Conservation (phyloP, 2,113 vertebrate genomes). For the Sakesphorus luctuosus region DNA sequence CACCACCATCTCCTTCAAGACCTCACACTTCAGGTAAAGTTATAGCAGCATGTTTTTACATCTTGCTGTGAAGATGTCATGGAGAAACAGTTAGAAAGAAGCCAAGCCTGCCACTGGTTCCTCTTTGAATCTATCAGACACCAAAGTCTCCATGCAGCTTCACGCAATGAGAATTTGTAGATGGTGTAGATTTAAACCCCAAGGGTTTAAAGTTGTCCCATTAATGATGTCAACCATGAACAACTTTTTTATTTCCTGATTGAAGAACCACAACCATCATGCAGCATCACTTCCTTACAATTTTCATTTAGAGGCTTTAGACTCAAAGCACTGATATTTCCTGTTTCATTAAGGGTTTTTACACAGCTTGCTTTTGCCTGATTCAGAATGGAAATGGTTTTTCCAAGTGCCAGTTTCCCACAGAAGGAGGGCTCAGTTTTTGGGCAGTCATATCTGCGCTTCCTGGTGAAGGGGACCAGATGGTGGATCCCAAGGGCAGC, state of each 20-base stretch:
- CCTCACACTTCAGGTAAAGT: not conserved
- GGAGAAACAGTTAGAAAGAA: not conserved
- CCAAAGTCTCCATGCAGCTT: not conserved
- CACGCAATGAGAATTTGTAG: not conserved
- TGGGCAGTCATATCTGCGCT: fast-evolving
- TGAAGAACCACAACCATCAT: not conserved
- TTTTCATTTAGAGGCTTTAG: not conserved
- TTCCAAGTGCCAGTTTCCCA: not conserved
- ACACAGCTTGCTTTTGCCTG: not conserved
- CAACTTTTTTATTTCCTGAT: not conserved
- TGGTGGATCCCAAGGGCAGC: not conserved
- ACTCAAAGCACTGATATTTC: not conserved
- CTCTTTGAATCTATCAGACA: not conserved
- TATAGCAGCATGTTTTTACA: not conserved
- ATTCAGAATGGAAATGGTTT: not conserved
- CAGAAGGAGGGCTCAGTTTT: not conserved
- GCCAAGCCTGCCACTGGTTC: not conserved
- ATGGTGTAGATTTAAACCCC: not conserved
- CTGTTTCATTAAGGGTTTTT: not conserved
- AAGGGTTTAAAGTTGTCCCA: not conserved
- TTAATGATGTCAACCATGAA: not conserved
- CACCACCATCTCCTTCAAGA: not conserved
- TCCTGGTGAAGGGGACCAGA: not conserved
- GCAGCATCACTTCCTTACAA: not conserved
- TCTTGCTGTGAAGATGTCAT: not conserved